Evolutionary conservation across 2,113 vertebrate species (phyloP).

Genomic region (Maccullochella peelii): DNA sequence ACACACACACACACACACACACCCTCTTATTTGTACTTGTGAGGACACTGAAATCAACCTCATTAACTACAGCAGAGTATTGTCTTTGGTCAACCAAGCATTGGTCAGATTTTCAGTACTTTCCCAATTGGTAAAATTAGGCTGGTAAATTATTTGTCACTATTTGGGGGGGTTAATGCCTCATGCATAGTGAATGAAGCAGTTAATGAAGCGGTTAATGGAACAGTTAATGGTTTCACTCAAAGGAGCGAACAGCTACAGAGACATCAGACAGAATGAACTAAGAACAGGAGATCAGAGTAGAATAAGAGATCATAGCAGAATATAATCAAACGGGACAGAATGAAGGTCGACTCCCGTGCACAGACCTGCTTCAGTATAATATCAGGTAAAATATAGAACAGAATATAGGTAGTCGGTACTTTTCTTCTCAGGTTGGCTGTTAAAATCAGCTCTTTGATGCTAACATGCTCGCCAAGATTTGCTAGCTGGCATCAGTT

Average conservation of each 20-base stretch:
- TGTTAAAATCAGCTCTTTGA: background rate
- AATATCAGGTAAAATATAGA: background rate
- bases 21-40: background rate
- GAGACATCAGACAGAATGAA: background rate
- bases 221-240: conserved; percentile 44
- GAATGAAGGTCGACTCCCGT: background rate
- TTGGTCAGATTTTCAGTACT: background rate
- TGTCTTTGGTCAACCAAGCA: too few species aligned
- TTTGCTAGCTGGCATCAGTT: too few species aligned
- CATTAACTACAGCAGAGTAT: background rate
- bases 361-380: background rate
- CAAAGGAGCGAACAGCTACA: conserved; percentile 10
- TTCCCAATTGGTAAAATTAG: background rate
- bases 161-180: background rate
- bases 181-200: conserved; percentile 57
- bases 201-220: conserved; percentile 40
- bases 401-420: background rate
- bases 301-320: background rate
- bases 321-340: background rate
- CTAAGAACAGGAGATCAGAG: background rate
- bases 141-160: too few species aligned
- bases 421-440: background rate
- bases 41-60: background rate
- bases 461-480: too few species aligned
- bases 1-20: background rate